Evolutionary conservation across 2,888 invertebrate species (phyloP), one percentile per base, ranked within the genome.

Genomic region (Hirtodrosophila alboralis): DNA sequence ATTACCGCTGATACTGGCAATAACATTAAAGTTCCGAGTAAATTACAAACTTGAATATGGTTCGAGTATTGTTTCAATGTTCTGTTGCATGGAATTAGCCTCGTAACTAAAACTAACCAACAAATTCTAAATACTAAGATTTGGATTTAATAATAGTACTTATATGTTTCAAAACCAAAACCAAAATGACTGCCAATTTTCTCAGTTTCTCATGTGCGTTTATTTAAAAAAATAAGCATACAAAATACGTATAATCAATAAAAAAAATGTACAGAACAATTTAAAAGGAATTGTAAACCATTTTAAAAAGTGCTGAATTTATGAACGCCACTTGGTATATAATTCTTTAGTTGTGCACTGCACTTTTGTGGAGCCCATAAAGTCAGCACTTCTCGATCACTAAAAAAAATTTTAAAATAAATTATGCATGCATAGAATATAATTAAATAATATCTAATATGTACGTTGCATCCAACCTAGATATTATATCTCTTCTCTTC

Each of bases 11-110:
- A 76, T 74, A 70, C 47, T 76, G 80, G 75, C 61, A 69, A 84
- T 86, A 80, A 80, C 85, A 80, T 80, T 84, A 80, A 51, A 73
- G 47, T 62, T 70, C 66, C 69, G 62, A 61, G 40, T 72, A 72
- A 58, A 68, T 66, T 75, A 75, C 75, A 81, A 63, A 65, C 54
- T 57, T 81, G 49, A 74, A 69, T 66, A 62, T 51, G 54, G 63
- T 65, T 53, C 34, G 45, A 62, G 48, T 60, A 30, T 12, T 30
- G 41, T 44, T 47, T 54, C 58, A 10, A 47, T 49, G 26, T 44
- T 45, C 23, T 14, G 43, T 62, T 60, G 8, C 49, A 51, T 77
- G 79, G 72, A 79, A 78, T 81, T 69, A 45, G 57, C 57, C 69
- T 49, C 27, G 68, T 53, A 60, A 62, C 61, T 79, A 63, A 77